Evolutionary conservation across 2,888 invertebrate species (phyloP).

Genomic region (Brachypalpus laphriformis): DNA sequence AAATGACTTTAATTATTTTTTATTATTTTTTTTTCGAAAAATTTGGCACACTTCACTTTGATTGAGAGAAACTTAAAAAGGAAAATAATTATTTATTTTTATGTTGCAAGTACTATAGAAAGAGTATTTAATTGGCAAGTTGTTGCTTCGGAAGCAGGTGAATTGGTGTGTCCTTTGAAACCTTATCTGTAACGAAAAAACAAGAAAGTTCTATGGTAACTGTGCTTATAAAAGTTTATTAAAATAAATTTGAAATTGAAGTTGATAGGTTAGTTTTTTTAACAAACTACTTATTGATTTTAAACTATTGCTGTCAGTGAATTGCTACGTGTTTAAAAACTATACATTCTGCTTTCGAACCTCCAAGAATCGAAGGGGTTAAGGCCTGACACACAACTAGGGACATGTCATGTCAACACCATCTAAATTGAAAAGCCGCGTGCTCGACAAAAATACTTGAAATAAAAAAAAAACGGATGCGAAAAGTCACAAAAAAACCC

Average conservation of each 20-base stretch:
- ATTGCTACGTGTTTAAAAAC: too few relatives aligned
- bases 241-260: not conserved
- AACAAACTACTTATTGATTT: too few relatives aligned
- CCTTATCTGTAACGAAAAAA: constrained; percentile 40
- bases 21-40: constrained; percentile 23
- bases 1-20: not conserved
- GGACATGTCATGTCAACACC: too few relatives aligned
- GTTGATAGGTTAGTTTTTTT: too few relatives aligned
- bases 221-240: not conserved
- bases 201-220: not conserved
- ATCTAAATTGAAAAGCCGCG: too few relatives aligned
- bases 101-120: not conserved
- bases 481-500: too few relatives aligned
- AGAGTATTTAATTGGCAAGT: constrained; percentile 44
- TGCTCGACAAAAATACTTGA: too few relatives aligned
- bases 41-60: constrained; percentile 68
- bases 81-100: not conserved
- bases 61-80: not conserved
- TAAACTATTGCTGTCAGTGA: too few relatives aligned
- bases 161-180: not conserved
- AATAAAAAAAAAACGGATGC: too few relatives aligned
- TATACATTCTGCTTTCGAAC: too few relatives aligned
- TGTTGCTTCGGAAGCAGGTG: constrained; percentile 31
- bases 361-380: too few relatives aligned
- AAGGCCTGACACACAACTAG: too few relatives aligned